Conservation (phyloP, 2,113 vertebrate species). For the Ptychochromis oligacanthus region DNA sequence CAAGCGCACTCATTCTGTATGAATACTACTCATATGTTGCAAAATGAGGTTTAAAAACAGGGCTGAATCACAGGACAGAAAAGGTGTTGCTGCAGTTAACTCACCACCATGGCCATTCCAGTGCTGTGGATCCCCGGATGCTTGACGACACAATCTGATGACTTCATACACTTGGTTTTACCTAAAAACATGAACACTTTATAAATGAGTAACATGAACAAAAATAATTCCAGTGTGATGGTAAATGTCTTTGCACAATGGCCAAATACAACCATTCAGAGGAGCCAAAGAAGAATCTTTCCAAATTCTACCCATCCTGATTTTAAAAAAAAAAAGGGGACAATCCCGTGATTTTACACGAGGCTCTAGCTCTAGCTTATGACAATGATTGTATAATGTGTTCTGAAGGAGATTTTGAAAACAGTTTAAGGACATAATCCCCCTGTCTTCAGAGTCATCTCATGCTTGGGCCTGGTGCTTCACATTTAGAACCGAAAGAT, state of each 20-base stretch:
- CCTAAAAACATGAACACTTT: slow-evolving; percentile 78
- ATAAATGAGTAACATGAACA: neutral
- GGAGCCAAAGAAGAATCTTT: too few relatives aligned
- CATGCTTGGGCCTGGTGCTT: too few relatives aligned
- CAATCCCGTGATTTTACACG: too few relatives aligned
- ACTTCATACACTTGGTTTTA: slow-evolving; percentile 99
- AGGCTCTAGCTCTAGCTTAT: too few relatives aligned
- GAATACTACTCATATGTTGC: neutral
- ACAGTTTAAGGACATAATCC: too few relatives aligned
- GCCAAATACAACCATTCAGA: too few relatives aligned
- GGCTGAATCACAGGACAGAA: neutral
- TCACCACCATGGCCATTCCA: slow-evolving; percentile 98
- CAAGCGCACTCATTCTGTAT: neutral
- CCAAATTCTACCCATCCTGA: too few relatives aligned
- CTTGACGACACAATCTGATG: slow-evolving; percentile 97
- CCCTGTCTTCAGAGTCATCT: too few relatives aligned
- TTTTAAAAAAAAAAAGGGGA: too few relatives aligned
- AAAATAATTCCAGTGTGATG: neutral
- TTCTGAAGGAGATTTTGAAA: too few relatives aligned
- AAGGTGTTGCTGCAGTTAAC: slow-evolving; percentile 43
- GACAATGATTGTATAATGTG: too few relatives aligned
- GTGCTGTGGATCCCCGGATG: slow-evolving; percentile 95
- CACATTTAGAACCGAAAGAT: too few relatives aligned
- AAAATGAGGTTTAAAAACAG: neutral
- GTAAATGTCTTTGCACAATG: neutral